Base-by-base conservation (phyloP, 2,888 invertebrate species). In the Charanyca ferruginea region DNA sequence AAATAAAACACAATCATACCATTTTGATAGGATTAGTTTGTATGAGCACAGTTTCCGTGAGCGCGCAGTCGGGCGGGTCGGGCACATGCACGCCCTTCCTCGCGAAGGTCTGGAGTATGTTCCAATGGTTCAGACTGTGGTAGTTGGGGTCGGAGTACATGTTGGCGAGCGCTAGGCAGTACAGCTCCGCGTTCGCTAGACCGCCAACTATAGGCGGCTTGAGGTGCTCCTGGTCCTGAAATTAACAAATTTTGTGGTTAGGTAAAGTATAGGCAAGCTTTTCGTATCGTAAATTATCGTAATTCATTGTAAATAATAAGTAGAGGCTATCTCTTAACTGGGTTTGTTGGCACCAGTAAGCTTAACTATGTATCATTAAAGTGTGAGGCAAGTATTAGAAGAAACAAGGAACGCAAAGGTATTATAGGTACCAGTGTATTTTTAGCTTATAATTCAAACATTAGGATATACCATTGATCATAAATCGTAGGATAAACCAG, bases 111-210 rank as follows among this genome's bases (percentile, higher is more conserved):
- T 99, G 99, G 89, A 99, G 97, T 89, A 99, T 98, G 90, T 98
- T 98, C 97, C 98, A 98, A 95, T 99, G 99, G 96, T 98, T 99
- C 86, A 99, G 97, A 95, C 98, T 98, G 96, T 98, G 98, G 96
- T 98, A 99, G 95, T 98, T 98, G 73, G 98, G 99, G 96, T 99
- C 99, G 77, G 98, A 98, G 96, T 99, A 99, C 96, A 99, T 98
- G 96, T 98, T 98, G 85, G 98, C 98, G 92, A 99, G 96, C 67
- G 99, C 98, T 92, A 98, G 96, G 95, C 99, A 99, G 96, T 99
- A 99, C 77, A 99, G 96, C 93, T 99, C 99, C 81, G 99, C 99
- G 95, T 98, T 99, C 85, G 99, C 98, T 90, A 99, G 96, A 60
- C 98, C 97, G 84, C 98, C 98, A 77, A 98, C 97, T 90, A 99